A percentile compares a stretch with the other conserved stretches of the same genome.
These are phyloP conservation scores for Pseudobourletiella spinata DNA, from an alignment of 1,140 invertebrate genomes.

Conservation along the genomic window DNA sequence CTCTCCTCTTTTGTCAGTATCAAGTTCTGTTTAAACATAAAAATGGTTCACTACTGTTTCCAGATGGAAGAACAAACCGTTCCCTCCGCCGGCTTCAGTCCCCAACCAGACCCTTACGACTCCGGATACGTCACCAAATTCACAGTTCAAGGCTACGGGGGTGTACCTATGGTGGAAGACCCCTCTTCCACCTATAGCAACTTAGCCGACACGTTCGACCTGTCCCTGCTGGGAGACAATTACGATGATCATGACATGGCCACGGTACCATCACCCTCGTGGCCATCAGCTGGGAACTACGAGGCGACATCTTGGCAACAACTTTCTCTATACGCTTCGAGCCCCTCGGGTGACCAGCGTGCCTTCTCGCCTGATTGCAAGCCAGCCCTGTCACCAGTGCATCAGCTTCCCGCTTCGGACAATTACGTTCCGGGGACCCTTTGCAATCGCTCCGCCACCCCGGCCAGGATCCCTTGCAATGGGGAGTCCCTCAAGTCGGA, in stretches of 20 bases:
- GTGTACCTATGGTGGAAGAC: not conserved
- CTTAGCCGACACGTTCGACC: slow-evolving; percentile 55
- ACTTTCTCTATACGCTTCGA: slow-evolving; percentile 43
- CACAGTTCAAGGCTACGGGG: slow-evolving; percentile 33
- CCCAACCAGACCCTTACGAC: slow-evolving; percentile 45
- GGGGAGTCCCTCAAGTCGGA: slow-evolving; percentile 18
- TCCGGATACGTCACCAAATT: slow-evolving; percentile 11
- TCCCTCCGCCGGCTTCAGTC: slow-evolving; percentile 57
- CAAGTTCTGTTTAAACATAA: too few relatives aligned
- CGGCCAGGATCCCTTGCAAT: not conserved
- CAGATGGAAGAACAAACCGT: slow-evolving; percentile 52
- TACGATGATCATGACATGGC: slow-evolving; percentile 32
- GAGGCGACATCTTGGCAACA: slow-evolving; percentile 26
- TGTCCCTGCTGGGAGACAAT: slow-evolving; percentile 52
- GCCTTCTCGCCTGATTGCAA: slow-evolving; percentile 47
- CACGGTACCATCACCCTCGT: slow-evolving; percentile 30
- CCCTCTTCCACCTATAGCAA: slow-evolving; percentile 10
- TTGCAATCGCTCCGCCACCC: not conserved
- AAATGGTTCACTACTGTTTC: slow-evolving; percentile 9
- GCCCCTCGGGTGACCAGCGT: slow-evolving; percentile 43
- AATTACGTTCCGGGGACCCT: not conserved
- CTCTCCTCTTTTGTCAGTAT: too few relatives aligned
- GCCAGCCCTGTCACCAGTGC: slow-evolving; percentile 41
- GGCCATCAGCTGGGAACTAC: slow-evolving; percentile 3
- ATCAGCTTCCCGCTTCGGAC: not conserved